Base-by-base conservation (phyloP, 2,113 vertebrate species). In the Blennius ocellaris region DNA sequence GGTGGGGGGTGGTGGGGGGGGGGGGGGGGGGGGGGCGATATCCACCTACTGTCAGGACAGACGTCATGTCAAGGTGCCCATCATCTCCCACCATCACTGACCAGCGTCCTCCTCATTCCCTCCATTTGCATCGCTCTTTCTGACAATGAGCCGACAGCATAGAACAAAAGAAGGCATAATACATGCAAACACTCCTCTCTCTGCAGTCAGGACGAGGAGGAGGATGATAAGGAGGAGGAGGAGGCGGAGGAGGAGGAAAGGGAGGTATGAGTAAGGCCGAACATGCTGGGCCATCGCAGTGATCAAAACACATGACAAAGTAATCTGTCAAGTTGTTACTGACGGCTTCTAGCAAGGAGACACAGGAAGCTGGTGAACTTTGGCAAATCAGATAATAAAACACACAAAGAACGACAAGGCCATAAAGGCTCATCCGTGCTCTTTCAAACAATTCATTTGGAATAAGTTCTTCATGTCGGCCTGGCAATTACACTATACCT, bases 141-240 rank as follows among this genome's bases (percentile, higher is more conserved):
- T 79, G 68, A 82, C 70, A 79, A 76, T 72, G 73, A 86, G 81
- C 72, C 40, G 57, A 76, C 85, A 83, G 76, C 55, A 56, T 72
- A 82, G 86, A 90, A 89, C 87, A 89, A 89, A 89, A 87, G 82
- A 64, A 68, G 76, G 71, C 72, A 79, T 87, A 81, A 87, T 87
- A 64, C 81, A 87, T 86, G 74, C 89, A 70, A 87, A 64, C 81
- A 76, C 57, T 89, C 64, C 69, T 76, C 73, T 80, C 72, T 72
- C 80, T 80, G 72, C 82, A 83, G 70, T 73, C 69, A 77, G 74
- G 50, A 52, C 62, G 40, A 38, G 66, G 53, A 66, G 77, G 65
- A 82, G 69, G 83, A 77, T 74, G 76, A 82, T 68, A 77, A 83
- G 82, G 59, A 50, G 66, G 58, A 58, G 60, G 59, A 71, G 60